A percentile compares a stretch with the other conserved stretches of the same genome.
Evolutionary conservation across 2,797 vertebrate genomes (phyloP).

Genomic region (Eidolon dupreanum): DNA sequence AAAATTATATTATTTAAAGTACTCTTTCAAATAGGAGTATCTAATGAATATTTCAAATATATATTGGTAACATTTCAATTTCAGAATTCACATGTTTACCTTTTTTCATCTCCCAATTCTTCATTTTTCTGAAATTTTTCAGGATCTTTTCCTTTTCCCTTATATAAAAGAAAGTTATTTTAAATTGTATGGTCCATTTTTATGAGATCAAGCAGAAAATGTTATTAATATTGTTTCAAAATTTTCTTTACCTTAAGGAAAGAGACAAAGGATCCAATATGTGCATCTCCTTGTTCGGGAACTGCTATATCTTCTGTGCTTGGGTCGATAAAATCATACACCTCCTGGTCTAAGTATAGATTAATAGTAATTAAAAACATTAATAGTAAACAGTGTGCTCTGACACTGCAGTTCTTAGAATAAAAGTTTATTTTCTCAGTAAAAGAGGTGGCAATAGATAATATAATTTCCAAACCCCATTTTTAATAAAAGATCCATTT

Average conservation of each 20-base stretch:
- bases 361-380: constrained; percentile 72
- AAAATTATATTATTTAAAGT: neutral
- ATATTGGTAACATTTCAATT: constrained; percentile 13
- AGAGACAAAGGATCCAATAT: constrained; percentile 89
- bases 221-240: neutral
- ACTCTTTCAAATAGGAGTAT: neutral
- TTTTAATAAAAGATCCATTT: constrained; percentile 27
- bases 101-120: constrained; percentile 92
- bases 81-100: constrained; percentile 85
- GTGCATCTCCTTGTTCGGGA: constrained; percentile 91
- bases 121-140: constrained; percentile 94
- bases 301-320: constrained; percentile 91
- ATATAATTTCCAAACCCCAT: neutral
- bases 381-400: constrained; percentile 6
- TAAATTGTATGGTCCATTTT: constrained; percentile 40
- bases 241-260: constrained; percentile 92
- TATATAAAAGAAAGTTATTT: constrained; percentile 75
- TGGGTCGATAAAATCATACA: constrained; percentile 95
- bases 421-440: constrained; percentile 33
- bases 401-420: constrained; percentile 35
- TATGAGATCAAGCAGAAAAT: constrained; percentile 38
- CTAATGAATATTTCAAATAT: neutral
- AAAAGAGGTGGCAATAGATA: neutral
- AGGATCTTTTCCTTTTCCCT: constrained; percentile 94
- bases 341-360: constrained; percentile 90